Evolutionary conservation across 1,140 invertebrate species (phyloP), one percentile per base, ranked within the genome.

Genomic region (Apis dorsata): DNA sequence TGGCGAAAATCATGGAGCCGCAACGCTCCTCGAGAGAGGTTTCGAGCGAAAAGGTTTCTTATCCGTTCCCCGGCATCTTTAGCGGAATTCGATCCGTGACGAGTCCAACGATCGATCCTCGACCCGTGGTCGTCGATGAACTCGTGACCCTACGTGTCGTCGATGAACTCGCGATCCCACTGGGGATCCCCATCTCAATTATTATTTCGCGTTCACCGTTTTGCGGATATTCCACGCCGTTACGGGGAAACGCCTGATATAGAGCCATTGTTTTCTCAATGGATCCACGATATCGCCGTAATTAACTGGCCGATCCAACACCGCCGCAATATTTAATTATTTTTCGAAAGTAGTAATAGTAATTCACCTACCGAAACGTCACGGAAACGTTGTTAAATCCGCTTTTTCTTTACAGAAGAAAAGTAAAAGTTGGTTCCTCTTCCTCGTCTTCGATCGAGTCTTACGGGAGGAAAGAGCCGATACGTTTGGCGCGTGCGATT

Each of bases 161-260:
- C 68, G 81, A 78, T 63, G 81, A 83, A 83, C 81, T 83, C 78
- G n/a, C n/a, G 81, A 83, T 78, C 70, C 62, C 80, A 63, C n/a
- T 66, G 86, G 83, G 85, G 86, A 91, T 92, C 90, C 89, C 87
- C 34, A 80, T 86, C 88, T 89, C 91, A 90, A 92, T 92, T 93
- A 92, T 93, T 91, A 92, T 93, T 91, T 90, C 88, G 79, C 84
- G 84, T 86, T 76, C 85, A 84, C 65, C 83, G 83, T 79, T 81
- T 85, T 70, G 90, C 91, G 91, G 87, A 87, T 84, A 91, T 92
- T 93, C 88, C 86, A 88, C 81, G 90, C 89, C 89, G 91, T 91
- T 92, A 91, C 92, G 90, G 91, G 89, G 90, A 90, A 90, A 88
- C 90, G 90, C 89, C 90, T 90, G 92, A 91, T 90, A 91, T 90